Conservation (phyloP, 2,797 vertebrate genomes). For the Gobio occitaniae region DNA sequence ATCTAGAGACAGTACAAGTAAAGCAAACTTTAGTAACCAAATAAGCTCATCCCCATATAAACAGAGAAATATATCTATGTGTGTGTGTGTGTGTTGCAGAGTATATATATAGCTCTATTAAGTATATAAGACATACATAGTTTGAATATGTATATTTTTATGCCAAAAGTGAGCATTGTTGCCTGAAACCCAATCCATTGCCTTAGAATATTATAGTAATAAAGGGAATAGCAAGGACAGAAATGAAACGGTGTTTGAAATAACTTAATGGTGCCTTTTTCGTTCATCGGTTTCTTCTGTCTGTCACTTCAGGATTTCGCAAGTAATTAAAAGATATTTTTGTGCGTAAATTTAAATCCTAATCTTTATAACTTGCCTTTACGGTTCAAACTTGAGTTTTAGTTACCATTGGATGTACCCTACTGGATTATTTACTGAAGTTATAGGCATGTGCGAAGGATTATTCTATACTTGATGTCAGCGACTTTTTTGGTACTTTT, state of each 20-base stretch:
- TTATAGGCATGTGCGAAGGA: slow-evolving; percentile 61
- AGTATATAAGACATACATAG: slow-evolving; percentile 75
- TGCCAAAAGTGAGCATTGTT: slow-evolving; percentile 77
- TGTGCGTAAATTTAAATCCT: slow-evolving; percentile 56
- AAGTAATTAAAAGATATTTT: slow-evolving; percentile 72
- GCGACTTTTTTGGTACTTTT: slow-evolving; percentile 58
- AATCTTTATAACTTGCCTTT: slow-evolving; percentile 62
- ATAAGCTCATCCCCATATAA: slow-evolving; percentile 70
- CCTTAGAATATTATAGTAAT: slow-evolving; percentile 83
- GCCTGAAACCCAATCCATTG: slow-evolving; percentile 82
- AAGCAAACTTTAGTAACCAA: slow-evolving; percentile 78
- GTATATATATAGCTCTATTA: slow-evolving; percentile 68
- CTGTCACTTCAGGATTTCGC: slow-evolving; percentile 76
- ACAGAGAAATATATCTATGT: slow-evolving; percentile 67
- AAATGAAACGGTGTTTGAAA: slow-evolving; percentile 61
- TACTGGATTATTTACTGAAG: slow-evolving; percentile 56
- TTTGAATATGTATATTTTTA: slow-evolving; percentile 78
- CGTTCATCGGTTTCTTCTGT: slow-evolving; percentile 73
- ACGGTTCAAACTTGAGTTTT: slow-evolving; percentile 58
- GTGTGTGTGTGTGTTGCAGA: slow-evolving; percentile 69
- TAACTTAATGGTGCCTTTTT: slow-evolving; percentile 80
- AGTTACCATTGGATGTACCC: slow-evolving; percentile 63
- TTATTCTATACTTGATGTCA: slow-evolving; percentile 62
- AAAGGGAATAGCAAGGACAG: slow-evolving; percentile 75
- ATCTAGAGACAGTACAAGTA: slow-evolving; percentile 69